These are phyloP conservation scores for Epizoanthus ramosus DNA, from an alignment of 92 coral and sea anemone genomes.

Conservation along the genomic window DNA sequence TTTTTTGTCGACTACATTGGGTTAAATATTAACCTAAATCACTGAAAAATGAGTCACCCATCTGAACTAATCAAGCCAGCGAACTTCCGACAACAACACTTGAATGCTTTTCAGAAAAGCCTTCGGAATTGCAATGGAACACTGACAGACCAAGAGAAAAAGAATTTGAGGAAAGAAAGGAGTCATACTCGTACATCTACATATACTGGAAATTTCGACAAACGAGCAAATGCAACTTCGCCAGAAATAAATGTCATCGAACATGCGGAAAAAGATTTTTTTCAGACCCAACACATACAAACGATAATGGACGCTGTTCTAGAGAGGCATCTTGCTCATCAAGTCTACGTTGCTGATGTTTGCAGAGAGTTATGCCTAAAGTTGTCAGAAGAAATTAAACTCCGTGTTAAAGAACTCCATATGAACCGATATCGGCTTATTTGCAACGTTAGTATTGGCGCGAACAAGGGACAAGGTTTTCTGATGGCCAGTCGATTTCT, in stretches of 20 bases:
- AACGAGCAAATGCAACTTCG: neutral
- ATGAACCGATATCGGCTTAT: slow-evolving; percentile 76
- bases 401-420: slow-evolving; percentile 68
- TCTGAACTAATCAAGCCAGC: neutral
- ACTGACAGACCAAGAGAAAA: slow-evolving; percentile 23
- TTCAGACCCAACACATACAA: slow-evolving; percentile 61
- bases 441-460: slow-evolving; percentile 84
- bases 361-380: slow-evolving; percentile 64
- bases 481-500: slow-evolving; percentile 91
- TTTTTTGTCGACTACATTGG: neutral
- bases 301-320: slow-evolving; percentile 74
- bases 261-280: slow-evolving; percentile 38
- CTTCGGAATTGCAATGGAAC: slow-evolving; percentile 48
- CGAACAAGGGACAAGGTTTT: slow-evolving; percentile 72
- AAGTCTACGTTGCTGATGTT: slow-evolving; percentile 51
- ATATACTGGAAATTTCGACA: slow-evolving; percentile 8
- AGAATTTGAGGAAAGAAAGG: slow-evolving; percentile 31
- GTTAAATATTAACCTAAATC: neutral
- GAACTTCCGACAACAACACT: slow-evolving; percentile 45
- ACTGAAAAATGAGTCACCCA: neutral
- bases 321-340: slow-evolving; percentile 50
- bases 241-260: neutral
- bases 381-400: slow-evolving; percentile 76
- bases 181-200: neutral
- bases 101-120: slow-evolving; percentile 61